phyloP scores from a whole-genome alignment of 1,140 invertebrate genomes.

The Drosophila erecta region DNA sequence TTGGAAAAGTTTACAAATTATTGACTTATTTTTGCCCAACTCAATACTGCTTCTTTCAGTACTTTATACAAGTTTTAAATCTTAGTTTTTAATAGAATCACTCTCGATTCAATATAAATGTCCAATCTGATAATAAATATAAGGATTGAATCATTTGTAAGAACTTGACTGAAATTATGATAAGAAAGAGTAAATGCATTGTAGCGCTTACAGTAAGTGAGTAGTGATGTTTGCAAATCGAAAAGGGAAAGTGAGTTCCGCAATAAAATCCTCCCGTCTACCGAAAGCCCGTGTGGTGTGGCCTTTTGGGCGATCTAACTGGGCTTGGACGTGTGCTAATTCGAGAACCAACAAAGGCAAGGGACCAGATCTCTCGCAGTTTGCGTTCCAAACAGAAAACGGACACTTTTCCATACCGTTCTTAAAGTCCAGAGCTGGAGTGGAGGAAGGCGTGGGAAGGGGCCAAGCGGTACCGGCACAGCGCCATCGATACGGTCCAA shows the following conservation, averaged over 20 bases:
- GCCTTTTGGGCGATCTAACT: constrained; percentile 18
- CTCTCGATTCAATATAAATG: too few species aligned
- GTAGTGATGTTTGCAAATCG: neutral
- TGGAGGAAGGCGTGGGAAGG: neutral
- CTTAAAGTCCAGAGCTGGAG: neutral
- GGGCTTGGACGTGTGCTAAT: constrained; percentile 30
- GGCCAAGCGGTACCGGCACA: constrained; percentile 1
- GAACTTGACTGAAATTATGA: too few species aligned
- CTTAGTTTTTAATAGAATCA: too few species aligned
- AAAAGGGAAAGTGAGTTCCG: constrained; percentile 38
- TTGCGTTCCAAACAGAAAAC: constrained; percentile 7
- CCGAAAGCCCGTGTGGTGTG: constrained; percentile 2
- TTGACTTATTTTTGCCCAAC: too few species aligned
- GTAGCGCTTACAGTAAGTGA: too few species aligned
- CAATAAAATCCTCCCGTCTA: constrained; percentile 13
- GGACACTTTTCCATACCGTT: constrained; percentile 19
- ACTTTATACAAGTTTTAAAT: too few species aligned
- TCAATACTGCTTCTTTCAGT: too few species aligned
- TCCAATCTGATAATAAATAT: too few species aligned
- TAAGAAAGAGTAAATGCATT: too few species aligned
- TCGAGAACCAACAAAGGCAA: constrained; percentile 56
- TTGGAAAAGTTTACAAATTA: too few species aligned
- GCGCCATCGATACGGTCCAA: constrained; percentile 25
- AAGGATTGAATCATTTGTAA: too few species aligned
- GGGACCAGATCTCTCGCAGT: constrained; percentile 17